Percentiles rank a stretch among this genome's conserved stretches.
phyloP scores from a whole-genome alignment of 2,888 invertebrate species.

The Stenolophus ochropezus region DNA sequence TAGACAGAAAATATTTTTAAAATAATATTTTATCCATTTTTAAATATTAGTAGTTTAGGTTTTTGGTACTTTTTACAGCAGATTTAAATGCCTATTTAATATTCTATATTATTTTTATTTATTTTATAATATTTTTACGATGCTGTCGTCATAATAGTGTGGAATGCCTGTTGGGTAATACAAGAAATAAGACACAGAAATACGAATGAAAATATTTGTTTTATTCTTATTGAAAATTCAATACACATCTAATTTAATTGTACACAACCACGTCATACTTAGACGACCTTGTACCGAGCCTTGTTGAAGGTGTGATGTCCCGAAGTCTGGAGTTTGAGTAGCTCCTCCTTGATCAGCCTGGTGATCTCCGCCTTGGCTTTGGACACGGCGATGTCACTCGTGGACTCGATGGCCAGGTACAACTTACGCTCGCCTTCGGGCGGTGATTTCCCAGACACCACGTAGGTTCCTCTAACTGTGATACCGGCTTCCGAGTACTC shows the following conservation, averaged over 20 bases:
- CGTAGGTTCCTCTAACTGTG: slow-evolving; percentile 98
- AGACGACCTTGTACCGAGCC: slow-evolving; percentile 95
- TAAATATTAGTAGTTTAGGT: too few relatives aligned
- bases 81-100: too few relatives aligned
- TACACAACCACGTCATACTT: too few relatives aligned
- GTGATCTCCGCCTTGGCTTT: slow-evolving; percentile 98
- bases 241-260: background rate
- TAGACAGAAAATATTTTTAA: too few relatives aligned
- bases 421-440: slow-evolving; percentile 96
- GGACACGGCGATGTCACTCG: slow-evolving; percentile 95
- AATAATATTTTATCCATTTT: too few relatives aligned
- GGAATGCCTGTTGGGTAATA: too few relatives aligned
- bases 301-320: slow-evolving; percentile 92
- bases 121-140: too few relatives aligned
- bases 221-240: background rate
- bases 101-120: too few relatives aligned
- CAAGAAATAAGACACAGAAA: background rate
- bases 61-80: too few relatives aligned
- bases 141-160: too few relatives aligned
- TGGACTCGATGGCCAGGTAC: slow-evolving; percentile 98
- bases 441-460: slow-evolving; percentile 89
- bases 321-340: slow-evolving; percentile 92
- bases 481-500: slow-evolving; percentile 99
- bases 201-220: background rate
- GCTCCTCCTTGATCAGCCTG: slow-evolving; percentile 97